Conservation (phyloP, 2,797 vertebrate species). For the Xyrichtys novacula region DNA sequence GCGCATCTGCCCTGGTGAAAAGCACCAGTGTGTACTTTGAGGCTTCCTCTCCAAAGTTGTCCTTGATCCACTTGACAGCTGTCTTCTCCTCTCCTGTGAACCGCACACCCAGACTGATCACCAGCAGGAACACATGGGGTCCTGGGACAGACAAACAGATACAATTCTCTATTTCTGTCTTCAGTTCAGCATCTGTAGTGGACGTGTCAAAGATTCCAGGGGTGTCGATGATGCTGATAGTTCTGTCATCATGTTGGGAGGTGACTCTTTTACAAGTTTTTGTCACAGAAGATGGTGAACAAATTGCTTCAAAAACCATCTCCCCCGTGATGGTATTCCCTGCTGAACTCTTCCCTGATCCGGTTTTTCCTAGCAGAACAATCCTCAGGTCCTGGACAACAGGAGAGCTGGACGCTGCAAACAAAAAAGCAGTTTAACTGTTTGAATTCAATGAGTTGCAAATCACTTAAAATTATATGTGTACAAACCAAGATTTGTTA, state of each 20-base stretch:
- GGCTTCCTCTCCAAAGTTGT: conserved; percentile 57
- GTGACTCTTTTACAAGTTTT: not conserved
- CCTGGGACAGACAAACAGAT: conserved; percentile 62
- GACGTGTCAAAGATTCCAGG: conserved; percentile 68
- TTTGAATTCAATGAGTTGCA: too few relatives aligned
- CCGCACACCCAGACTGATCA: conserved; percentile 37
- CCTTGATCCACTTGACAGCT: conserved; percentile 43
- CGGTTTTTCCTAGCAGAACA: conserved; percentile 74
- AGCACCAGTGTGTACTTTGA: conserved; percentile 56
- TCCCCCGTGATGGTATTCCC: conserved; percentile 70
- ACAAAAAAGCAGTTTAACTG: not conserved
- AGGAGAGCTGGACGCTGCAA: conserved; percentile 27
- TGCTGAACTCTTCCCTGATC: conserved; percentile 72
- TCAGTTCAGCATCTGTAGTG: conserved; percentile 3
- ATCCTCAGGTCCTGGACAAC: conserved; percentile 48
- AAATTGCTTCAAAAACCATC: conserved; percentile 4
- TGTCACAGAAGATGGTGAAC: conserved; percentile 59
- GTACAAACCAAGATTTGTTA: too few relatives aligned
- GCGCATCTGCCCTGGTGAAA: conserved; percentile 53
- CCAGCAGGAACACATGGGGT: conserved; percentile 68
- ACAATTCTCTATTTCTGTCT: conserved; percentile 51
- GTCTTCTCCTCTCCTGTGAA: conserved; percentile 61
- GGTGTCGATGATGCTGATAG: conserved; percentile 67
- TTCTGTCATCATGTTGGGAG: conserved; percentile 5
- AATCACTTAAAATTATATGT: too few relatives aligned